Conservation (phyloP, 92 coral and sea anemone species). For the Virgularia gustaviana region DNA sequence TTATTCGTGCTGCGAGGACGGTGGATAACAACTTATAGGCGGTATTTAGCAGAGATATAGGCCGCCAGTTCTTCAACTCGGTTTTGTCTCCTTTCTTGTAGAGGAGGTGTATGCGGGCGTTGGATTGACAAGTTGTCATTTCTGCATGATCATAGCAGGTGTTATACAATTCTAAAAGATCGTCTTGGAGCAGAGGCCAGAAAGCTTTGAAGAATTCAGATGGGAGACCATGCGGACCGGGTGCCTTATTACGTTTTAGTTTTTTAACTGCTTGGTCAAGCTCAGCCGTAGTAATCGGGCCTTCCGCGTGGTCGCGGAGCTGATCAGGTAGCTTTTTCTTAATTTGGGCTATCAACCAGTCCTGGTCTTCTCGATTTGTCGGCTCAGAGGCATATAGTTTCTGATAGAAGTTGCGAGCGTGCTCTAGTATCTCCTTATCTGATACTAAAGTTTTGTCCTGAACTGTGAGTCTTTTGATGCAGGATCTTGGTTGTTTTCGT, state of each 20-base stretch:
- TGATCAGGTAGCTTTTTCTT: background rate
- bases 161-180: background rate
- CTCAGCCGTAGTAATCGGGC: too few relatives aligned
- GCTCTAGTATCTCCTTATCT: background rate
- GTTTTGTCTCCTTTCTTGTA: too few relatives aligned
- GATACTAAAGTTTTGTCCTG: background rate
- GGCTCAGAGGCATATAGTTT: conserved; percentile 18
- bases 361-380: conserved; percentile 1
- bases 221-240: background rate
- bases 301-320: background rate
- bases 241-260: background rate
- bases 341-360: conserved; percentile 28
- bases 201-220: too few relatives aligned
- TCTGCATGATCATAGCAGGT: background rate
- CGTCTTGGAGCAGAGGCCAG: background rate
- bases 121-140: background rate
- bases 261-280: background rate
- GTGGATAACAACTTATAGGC: too few relatives aligned
- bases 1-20: conserved; percentile 3
- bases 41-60: too few relatives aligned
- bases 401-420: conserved; percentile 1
- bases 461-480: background rate
- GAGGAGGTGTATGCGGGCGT: too few relatives aligned
- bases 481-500: background rate
- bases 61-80: too few relatives aligned